Evolutionary conservation across 2,113 vertebrate genomes (phyloP), one percentile per base, ranked within the genome.

Genomic region (Sterrhoptilus dennistouni): DNA sequence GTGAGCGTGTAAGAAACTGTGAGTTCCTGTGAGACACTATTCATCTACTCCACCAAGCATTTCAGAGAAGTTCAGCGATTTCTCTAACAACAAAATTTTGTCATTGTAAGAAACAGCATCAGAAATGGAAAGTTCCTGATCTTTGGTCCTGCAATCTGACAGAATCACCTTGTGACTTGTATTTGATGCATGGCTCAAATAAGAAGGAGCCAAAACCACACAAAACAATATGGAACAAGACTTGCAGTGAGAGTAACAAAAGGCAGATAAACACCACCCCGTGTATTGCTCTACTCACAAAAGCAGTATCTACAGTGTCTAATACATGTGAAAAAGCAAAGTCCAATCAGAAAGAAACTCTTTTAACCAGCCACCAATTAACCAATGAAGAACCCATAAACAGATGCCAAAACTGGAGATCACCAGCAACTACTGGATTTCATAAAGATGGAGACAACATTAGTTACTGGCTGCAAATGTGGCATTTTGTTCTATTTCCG

Each of bases 401-500:
- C 74, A 86, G 63, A 87, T 52, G 24, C 93, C 94, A 96, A 89
- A 68, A 52, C 27, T 65, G 72, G 74, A 77, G 95, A 93, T 94
- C 96, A 92, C 94, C 56, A 83, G 91, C 9, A 90, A 61, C 75
- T 11, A 40, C 3, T 38, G 95, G 49, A 91, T 95, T 93, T 90
- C 89, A 87, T 45, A 65, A 87, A 90, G 88, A 95, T 72, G 69
- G 90, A 76, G 89, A 91, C 93, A 93, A 52, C 76, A 83, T 95
- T 83, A 97, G 80, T 89, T 70, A 28, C 90, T 94, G 94, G 93
- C 89, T 96, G 94, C 83, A 96, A 95, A 94, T 31, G 84, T 89
- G 70, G 89, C 68, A 96, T 94, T 97, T 83, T 86, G 64, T 87
- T 96, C 96, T 88, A 89, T 83, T 93, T 95, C 96, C 95, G 86